A percentile compares a stretch with the other conserved stretches of the same genome.
phyloP scores from a whole-genome alignment of 2,113 vertebrate genomes.

The Raja brachyura region DNA sequence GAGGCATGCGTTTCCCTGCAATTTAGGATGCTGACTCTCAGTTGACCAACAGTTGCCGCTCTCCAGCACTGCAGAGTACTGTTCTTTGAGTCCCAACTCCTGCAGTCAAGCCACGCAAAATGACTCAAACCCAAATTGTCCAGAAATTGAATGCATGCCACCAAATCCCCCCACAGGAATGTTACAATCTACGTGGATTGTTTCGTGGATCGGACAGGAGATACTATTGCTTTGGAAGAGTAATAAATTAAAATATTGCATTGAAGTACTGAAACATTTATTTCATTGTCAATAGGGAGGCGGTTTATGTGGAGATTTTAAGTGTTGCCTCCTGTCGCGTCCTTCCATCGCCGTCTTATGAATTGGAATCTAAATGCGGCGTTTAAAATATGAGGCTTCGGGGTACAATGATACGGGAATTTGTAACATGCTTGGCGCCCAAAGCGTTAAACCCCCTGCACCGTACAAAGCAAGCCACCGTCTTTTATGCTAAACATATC shows the following conservation, averaged over 20 bases:
- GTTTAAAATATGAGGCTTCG: background rate
- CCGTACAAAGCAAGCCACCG: background rate
- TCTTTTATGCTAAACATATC: conserved; percentile 25
- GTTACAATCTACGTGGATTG: background rate
- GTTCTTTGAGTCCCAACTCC: background rate
- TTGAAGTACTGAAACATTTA: too few relatives aligned
- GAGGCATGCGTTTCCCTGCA: background rate
- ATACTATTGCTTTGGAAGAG: background rate
- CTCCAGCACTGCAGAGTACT: background rate
- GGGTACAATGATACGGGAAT: background rate
- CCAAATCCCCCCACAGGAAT: background rate
- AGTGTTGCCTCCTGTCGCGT: background rate
- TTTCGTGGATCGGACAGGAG: background rate
- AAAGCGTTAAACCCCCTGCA: conserved; percentile 4
- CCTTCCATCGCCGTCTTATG: too few relatives aligned
- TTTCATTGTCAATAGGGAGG: background rate
- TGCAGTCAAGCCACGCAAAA: background rate
- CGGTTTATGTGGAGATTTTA: background rate
- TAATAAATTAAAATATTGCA: too few relatives aligned
- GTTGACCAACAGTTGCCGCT: background rate
- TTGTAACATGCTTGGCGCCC: background rate
- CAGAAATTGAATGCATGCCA: background rate
- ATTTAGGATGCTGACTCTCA: background rate
- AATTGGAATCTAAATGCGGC: too few relatives aligned
- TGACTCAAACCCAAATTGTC: too few relatives aligned